Conservation (phyloP, 2,113 vertebrate species). For the Todiramphus chloris region DNA sequence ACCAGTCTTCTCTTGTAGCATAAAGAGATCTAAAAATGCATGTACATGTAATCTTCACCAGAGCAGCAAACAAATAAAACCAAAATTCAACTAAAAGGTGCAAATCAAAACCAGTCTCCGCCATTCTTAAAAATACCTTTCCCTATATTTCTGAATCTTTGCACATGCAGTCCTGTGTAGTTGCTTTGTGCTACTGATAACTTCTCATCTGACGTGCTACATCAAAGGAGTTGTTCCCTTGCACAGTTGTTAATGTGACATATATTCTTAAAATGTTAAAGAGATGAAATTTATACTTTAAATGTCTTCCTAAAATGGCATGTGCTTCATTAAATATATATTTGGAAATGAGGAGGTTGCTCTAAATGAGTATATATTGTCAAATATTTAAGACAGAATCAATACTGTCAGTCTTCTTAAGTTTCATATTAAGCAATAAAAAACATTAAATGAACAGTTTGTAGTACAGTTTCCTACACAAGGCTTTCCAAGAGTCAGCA, state of each 20-base stretch:
- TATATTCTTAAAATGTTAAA: not conserved
- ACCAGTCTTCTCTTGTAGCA: not conserved
- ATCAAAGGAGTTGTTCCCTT: not conserved
- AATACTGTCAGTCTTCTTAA: not conserved
- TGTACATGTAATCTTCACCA: fast-evolving
- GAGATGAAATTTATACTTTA: not conserved
- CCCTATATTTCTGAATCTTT: not conserved
- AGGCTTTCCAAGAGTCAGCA: conserved; percentile 56
- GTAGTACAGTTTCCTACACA: conserved; percentile 14
- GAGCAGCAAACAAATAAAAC: not conserved
- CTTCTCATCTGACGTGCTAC: not conserved
- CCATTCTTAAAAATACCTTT: not conserved
- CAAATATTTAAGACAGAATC: conserved; percentile 31
- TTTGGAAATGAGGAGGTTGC: conserved; percentile 2
- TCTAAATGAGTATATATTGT: not conserved
- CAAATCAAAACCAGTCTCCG: not conserved
- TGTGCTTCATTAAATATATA: conserved; percentile 29
- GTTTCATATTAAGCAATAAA: conserved; percentile 46
- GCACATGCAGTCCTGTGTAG: not conserved
- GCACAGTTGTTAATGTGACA: not conserved
- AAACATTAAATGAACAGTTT: conserved; percentile 20
- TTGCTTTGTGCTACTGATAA: not conserved
- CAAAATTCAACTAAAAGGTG: not conserved
- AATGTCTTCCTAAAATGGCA: not conserved
- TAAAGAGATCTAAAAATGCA: not conserved